Evolutionary conservation across 1,140 invertebrate genomes (phyloP), one percentile per base, ranked within the genome.

Genomic region (Pectinophora gossypiella): DNA sequence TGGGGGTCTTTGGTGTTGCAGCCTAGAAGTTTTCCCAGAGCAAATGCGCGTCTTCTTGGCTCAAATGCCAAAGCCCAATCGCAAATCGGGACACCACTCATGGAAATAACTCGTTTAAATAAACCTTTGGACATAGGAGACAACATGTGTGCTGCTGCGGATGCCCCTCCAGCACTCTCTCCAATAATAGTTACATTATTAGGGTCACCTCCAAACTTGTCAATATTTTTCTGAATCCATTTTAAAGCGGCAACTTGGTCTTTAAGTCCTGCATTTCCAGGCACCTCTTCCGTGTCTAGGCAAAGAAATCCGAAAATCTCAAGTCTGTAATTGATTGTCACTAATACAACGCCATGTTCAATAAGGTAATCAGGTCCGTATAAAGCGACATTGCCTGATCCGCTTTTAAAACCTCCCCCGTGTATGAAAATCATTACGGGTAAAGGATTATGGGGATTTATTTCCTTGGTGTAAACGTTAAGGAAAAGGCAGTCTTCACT

Each of bases 291-390:
- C 32, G 76, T 81, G 16, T 90, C 85, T 1, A 90, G 59, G 42
- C 89, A 90, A 1, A 93, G 66, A 63, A 91, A 93, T 53, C 92
- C 92, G 56, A 92, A 72, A 13, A 86, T 72, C 48, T 91, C 92
- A n/a, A 92, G 61, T 54, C 93, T 82, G 56, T 90, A 94, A 67
- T 94, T 94, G 1, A 93, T 76, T 1, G 91, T 92, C 1, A 94
- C 91, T 1, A 94, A 51, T 16, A 94, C 87, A 3, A 93, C 85
- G 54, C 91, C 89, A 21, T 92, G 87, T 47, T 91, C 89, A 27
- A 93, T 56, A 3, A 93, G 65, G 65, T 89, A 92, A 68, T 94
- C 87, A 63, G 92, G 88, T 22, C 90, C 81, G 50, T 84, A 90
- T 0, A 92, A 1, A 93, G 86, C 87, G 92, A 66, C 58, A 69